Evolutionary conservation across 1,140 invertebrate genomes (phyloP), one percentile per base, ranked within the genome.

Genomic region (Drosophila pallidifrons): DNA sequence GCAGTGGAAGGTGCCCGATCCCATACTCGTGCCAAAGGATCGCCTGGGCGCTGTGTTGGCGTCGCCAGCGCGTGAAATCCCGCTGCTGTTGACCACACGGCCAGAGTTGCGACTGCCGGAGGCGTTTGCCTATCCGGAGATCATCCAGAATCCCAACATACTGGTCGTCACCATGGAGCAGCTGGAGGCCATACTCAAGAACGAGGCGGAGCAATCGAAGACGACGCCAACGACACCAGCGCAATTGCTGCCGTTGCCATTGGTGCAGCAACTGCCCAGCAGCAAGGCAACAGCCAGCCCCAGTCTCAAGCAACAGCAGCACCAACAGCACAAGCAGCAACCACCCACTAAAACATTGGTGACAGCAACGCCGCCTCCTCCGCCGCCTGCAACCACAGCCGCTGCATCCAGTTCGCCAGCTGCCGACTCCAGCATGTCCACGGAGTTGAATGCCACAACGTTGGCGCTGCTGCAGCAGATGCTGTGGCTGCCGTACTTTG

Each of bases 121-220:
- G 87, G 95, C 95, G 0, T 94, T 96, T 46, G 94, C 95, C 13
- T 96, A 94, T 77, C 96, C 96, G 0, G 94, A 95, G 75, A 93
- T 96, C 1, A 91, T 96, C 20, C 94, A 95, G 81, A 96, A 97
- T 92, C 96, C 96, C 4, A 96, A 97, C 89, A 95, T 97, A 61
- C 90, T 97, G 5, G 96, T 97, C 1, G 95, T 97, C 75, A 96
- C 96, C 25, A 93, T 97, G 79, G 94, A 95, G 2, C 96, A 96
- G 93, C 91, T 97, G 16, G 96, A 96, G 92, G 94, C 94, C n/a
- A 95, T 97, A 16, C 88, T 96, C 46, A 93, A 94, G 74, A 94
- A 94, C 64, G 93, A 94, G 5, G 30, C 82, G 45, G 92, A 91
- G 30, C 93, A 93, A 76, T 25, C 58, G 15, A 45, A 63, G 15